phyloP scores from a whole-genome alignment of 2,113 vertebrate genomes.

The Actenoides hombroni region DNA sequence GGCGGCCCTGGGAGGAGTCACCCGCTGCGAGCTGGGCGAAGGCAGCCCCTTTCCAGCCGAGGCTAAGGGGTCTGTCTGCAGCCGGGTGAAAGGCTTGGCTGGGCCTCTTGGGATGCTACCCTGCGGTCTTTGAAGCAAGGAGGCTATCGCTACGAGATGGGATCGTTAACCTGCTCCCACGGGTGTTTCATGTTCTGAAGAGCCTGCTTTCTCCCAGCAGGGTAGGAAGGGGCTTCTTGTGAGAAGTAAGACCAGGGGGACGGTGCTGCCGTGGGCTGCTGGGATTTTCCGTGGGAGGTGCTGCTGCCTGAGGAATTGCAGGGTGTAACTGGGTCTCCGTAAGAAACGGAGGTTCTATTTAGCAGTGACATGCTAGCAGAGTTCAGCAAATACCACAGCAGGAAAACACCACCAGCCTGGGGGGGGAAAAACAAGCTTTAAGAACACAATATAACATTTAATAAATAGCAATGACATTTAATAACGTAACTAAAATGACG shows the following conservation, averaged over 20 bases:
- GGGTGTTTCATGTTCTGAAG: not conserved
- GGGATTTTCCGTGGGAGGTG: not conserved
- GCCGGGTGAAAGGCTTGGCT: no score
- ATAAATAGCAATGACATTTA: no score
- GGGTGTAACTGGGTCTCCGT: not conserved
- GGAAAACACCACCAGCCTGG: no score
- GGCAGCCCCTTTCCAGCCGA: no score
- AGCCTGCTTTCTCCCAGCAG: not conserved
- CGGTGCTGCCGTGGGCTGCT: not conserved
- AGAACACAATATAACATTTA: no score
- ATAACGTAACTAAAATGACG: no score
- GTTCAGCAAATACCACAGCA: not conserved
- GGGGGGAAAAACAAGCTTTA: no score
- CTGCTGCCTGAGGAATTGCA: not conserved
- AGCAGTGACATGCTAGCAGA: not conserved
- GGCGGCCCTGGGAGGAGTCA: no score
- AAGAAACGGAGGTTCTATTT: not conserved
- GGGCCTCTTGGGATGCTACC: not conserved
- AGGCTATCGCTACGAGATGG: no score
- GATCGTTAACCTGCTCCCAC: rapidly evolving
- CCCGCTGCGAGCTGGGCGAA: no score
- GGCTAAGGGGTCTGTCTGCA: no score
- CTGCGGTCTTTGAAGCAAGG: not conserved
- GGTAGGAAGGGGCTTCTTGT: not conserved
- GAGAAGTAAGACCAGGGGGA: not conserved